phyloP scores from a whole-genome alignment of 1,140 invertebrate genomes.

The Drosophila busckii region DNA sequence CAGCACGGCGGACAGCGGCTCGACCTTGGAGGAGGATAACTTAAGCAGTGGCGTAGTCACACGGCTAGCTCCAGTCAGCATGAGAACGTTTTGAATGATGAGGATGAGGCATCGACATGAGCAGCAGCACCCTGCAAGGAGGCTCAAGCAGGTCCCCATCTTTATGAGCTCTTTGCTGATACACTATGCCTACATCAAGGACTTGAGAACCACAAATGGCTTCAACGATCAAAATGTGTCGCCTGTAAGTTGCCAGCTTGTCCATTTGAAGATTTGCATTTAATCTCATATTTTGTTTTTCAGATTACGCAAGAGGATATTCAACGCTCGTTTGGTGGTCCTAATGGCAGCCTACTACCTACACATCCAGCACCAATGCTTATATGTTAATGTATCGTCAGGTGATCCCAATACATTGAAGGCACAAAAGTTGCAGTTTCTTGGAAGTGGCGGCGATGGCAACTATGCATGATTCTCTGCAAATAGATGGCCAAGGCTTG shows the following conservation, averaged over 20 bases:
- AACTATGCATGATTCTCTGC: conserved; percentile 86
- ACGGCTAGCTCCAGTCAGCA: conserved; percentile 75
- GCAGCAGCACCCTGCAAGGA: conserved; percentile 80
- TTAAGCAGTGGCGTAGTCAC: conserved; percentile 75
- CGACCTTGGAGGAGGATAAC: conserved; percentile 84
- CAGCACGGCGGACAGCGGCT: conserved; percentile 85
- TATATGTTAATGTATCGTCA: conserved; percentile 96
- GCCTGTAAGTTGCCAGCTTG: conserved; percentile 78
- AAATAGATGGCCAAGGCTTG: conserved; percentile 83
- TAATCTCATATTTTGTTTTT: background rate
- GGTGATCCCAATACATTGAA: conserved; percentile 85
- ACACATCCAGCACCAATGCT: conserved; percentile 92
- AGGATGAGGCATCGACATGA: conserved; percentile 86
- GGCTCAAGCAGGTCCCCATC: conserved; percentile 83
- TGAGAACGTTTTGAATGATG: conserved; percentile 76
- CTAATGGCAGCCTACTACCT: conserved; percentile 83
- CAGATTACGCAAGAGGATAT: conserved; percentile 91
- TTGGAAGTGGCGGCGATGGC: conserved; percentile 86
- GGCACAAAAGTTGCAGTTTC: conserved; percentile 82
- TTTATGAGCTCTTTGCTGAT: conserved; percentile 94
- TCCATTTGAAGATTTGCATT: background rate
- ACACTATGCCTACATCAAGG: conserved; percentile 97
- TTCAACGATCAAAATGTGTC: conserved; percentile 90
- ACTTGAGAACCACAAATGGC: conserved; percentile 87
- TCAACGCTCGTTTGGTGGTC: conserved; percentile 89